Conservation (phyloP, 2,797 vertebrate genomes). For the Chiloscyllium punctatum region DNA sequence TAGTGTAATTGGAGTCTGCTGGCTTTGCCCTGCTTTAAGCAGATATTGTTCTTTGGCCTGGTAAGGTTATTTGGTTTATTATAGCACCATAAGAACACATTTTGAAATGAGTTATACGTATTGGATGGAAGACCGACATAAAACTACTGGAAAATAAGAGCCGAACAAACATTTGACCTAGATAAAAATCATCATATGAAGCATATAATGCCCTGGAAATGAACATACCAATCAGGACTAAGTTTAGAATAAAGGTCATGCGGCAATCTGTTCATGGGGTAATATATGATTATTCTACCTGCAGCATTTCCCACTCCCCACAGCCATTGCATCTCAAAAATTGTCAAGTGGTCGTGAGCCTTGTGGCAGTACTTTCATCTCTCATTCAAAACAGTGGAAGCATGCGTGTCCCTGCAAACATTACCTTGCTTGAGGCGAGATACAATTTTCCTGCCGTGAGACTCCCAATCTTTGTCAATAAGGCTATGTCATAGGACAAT, state of each 20-base stretch:
- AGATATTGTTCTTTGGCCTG: not conserved
- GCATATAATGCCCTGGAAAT: not conserved
- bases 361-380: slow-evolving; percentile 1
- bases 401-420: not conserved
- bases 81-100: not conserved
- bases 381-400: not conserved
- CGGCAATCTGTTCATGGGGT: slow-evolving; percentile 3
- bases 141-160: not conserved
- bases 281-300: not conserved
- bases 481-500: not conserved
- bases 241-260: not conserved
- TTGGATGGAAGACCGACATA: not conserved
- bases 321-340: not conserved
- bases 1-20: not conserved
- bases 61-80: not conserved
- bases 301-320: not conserved
- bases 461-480: not conserved
- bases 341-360: not conserved
- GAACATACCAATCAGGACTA: not conserved
- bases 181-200: not conserved
- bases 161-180: not conserved
- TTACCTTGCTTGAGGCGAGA: not conserved
- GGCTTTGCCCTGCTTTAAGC: not conserved
- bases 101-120: not conserved
- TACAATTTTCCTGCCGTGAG: not conserved